Evolutionary conservation across 2,113 vertebrate species (phyloP).

Genomic region (Alligator sinensis): DNA sequence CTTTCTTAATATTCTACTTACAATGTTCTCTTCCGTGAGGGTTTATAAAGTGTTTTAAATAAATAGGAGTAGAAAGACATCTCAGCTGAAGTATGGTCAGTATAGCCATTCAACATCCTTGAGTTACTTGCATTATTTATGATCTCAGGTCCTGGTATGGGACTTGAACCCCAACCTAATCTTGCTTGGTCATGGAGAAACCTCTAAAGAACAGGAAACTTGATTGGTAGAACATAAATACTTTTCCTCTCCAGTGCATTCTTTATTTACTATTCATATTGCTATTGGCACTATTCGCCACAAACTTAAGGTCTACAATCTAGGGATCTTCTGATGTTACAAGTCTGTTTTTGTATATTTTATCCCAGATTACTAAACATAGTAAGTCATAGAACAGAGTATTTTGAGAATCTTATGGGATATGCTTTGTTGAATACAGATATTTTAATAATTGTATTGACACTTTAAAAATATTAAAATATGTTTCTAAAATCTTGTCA

Average conservation of each 20-base stretch:
- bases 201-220: background rate
- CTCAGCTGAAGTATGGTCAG: background rate
- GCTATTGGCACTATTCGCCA: background rate
- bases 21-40: no score
- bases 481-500: constrained; percentile 34
- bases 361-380: constrained; percentile 22
- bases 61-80: background rate
- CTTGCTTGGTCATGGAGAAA: background rate
- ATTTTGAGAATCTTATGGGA: constrained; percentile 33
- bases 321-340: background rate
- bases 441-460: constrained; percentile 27
- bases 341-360: constrained; percentile 18
- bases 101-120: background rate
- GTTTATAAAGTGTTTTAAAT: no score
- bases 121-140: background rate
- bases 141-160: background rate
- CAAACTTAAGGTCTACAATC: background rate
- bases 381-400: background rate
- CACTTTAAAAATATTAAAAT: constrained; percentile 21
- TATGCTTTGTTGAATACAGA: background rate
- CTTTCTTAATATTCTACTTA: no score
- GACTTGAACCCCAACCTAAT: background rate
- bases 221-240: background rate
- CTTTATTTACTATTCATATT: background rate
- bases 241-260: background rate